Conservation (phyloP, 2,888 invertebrate genomes). For the Noctua janthina region DNA sequence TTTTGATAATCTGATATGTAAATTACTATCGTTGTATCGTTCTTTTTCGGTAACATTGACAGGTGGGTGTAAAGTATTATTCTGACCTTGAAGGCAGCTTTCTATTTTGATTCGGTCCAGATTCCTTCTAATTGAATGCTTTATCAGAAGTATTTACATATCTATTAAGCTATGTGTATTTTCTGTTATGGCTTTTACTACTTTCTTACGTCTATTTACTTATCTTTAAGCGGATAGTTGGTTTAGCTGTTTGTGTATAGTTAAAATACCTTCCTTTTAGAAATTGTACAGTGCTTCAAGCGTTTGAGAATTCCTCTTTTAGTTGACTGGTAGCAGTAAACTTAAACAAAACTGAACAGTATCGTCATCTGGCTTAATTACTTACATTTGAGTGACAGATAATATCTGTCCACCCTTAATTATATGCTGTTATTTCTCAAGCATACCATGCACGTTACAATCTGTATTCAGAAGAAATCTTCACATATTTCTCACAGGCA, state of each 20-base stretch:
- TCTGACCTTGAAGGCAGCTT: constrained; percentile 41
- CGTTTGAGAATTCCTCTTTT: constrained; percentile 22
- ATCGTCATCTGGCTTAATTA: constrained; percentile 27
- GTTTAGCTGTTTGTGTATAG: constrained; percentile 26
- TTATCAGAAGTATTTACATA: constrained; percentile 43
- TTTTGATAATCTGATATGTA: constrained; percentile 31
- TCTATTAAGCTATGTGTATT: constrained; percentile 31
- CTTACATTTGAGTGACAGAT: constrained; percentile 25
- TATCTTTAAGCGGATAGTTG: constrained; percentile 17
- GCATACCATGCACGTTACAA: constrained; percentile 22
- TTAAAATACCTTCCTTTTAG: constrained; percentile 35
- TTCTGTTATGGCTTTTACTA: constrained; percentile 26
- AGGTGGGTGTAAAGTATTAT: constrained; percentile 23
- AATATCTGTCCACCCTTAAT: constrained; percentile 27
- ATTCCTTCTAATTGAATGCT: constrained; percentile 37
- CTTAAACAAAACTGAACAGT: not conserved
- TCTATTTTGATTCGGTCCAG: constrained; percentile 44
- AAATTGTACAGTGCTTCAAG: not conserved
- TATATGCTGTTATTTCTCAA: constrained; percentile 35
- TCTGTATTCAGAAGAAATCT: constrained; percentile 23
- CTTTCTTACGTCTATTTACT: constrained; percentile 50
- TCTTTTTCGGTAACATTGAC: constrained; percentile 7
- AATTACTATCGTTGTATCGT: constrained; percentile 12
- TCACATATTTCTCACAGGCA: constrained; percentile 2
- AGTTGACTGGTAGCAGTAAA: constrained; percentile 7